These are phyloP conservation scores for Sminthurides bifidus DNA, from an alignment of 1,140 invertebrate genomes.

Conservation along the genomic window DNA sequence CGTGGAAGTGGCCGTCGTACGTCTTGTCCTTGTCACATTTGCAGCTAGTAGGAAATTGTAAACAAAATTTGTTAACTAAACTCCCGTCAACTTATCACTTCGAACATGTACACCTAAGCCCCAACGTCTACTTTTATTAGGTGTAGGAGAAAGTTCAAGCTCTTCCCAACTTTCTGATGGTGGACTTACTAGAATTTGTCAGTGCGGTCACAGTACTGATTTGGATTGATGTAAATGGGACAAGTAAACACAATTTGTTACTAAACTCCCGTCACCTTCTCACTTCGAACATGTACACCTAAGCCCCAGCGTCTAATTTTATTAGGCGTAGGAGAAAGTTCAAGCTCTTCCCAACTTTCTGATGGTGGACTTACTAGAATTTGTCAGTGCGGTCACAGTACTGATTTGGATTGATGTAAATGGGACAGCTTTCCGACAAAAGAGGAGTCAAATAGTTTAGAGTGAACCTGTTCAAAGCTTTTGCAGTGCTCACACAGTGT, in stretches of 20 bases:
- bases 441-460: slow-evolving; percentile 17
- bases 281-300: too few relatives aligned
- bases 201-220: slow-evolving; percentile 16
- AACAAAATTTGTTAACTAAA: neutral
- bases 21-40: slow-evolving; percentile 24
- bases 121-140: neutral
- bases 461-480: slow-evolving; percentile 23
- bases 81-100: too few relatives aligned
- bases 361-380: slow-evolving; percentile 7
- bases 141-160: neutral
- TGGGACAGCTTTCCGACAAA: slow-evolving; percentile 19
- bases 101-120: too few relatives aligned
- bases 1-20: slow-evolving; percentile 28
- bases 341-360: neutral
- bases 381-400: slow-evolving; percentile 21
- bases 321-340: neutral
- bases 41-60: slow-evolving; percentile 8
- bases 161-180: neutral
- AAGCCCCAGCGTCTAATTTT: neutral
- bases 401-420: slow-evolving; percentile 19
- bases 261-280: neutral
- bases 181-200: slow-evolving; percentile 17
- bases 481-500: slow-evolving; percentile 8
- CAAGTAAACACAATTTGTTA: slow-evolving; percentile 1
- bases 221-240: slow-evolving; percentile 18